Evolutionary conservation across 2,888 invertebrate species (phyloP).

Genomic region (Arrhopalites spinosus): DNA sequence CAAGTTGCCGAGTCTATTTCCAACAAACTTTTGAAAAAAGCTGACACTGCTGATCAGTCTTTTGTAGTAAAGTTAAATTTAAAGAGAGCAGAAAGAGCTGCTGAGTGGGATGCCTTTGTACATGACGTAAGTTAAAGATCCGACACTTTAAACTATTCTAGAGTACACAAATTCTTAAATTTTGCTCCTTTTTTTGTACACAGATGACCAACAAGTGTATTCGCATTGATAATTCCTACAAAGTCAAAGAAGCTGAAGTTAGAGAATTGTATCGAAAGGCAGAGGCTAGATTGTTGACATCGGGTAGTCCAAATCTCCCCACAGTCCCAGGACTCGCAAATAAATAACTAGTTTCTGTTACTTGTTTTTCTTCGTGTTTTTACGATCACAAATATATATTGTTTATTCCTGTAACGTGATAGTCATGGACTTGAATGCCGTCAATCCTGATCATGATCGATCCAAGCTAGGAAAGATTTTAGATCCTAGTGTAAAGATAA

Average conservation of each 20-base stretch:
- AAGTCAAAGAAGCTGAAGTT: constrained; percentile 77
- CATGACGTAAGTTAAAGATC: constrained; percentile 65
- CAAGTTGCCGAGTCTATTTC: constrained; percentile 63
- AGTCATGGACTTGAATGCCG: background rate
- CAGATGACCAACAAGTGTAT: constrained; percentile 73
- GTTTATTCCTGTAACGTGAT: background rate
- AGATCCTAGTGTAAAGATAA: constrained; percentile 69
- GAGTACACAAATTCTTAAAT: too few species aligned
- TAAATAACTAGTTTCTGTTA: background rate
- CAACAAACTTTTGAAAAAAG: constrained; percentile 45
- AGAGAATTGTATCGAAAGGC: constrained; percentile 74
- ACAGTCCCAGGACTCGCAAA: background rate
- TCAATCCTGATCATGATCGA: constrained; percentile 41
- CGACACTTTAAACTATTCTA: too few species aligned
- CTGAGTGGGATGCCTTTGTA: constrained; percentile 75
- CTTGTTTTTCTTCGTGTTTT: background rate
- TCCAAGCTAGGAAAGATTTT: constrained; percentile 63
- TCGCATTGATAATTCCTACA: constrained; percentile 76
- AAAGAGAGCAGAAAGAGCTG: constrained; percentile 64
- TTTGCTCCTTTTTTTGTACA: too few species aligned
- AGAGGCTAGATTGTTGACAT: constrained; percentile 65
- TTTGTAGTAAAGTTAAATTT: constrained; percentile 59
- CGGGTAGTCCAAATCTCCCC: too few species aligned
- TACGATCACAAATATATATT: too few species aligned
- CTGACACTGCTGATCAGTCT: constrained; percentile 41